A percentile compares a stretch with the other conserved stretches of the same genome.
phyloP scores from a whole-genome alignment of 2,888 invertebrate genomes.

The Chirona hameri region DNA sequence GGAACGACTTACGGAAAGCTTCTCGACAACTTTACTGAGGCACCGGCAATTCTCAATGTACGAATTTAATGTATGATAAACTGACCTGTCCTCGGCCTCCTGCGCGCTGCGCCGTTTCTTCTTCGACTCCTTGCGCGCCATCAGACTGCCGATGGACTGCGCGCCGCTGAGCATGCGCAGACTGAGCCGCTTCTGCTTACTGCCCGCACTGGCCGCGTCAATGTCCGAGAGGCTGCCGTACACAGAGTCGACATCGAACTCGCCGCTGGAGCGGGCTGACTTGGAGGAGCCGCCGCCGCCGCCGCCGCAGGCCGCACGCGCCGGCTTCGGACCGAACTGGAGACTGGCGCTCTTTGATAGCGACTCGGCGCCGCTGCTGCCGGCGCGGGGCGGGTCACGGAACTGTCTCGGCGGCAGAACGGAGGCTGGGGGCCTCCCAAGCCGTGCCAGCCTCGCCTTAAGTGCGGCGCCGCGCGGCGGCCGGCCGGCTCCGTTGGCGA shows the following conservation, averaged over 20 bases:
- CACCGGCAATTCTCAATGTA: too few relatives aligned
- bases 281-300: neutral
- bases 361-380: neutral
- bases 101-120: neutral
- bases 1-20: too few relatives aligned
- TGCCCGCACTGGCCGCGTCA: neutral
- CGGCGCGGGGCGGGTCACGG: constrained; percentile 10
- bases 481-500: neutral
- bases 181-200: constrained; percentile 6
- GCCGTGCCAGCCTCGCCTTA: constrained; percentile 3
- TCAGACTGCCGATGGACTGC: constrained; percentile 11
- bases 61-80: too few relatives aligned
- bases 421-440: neutral
- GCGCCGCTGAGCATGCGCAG: constrained; percentile 13
- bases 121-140: neutral
- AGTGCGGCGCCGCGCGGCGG: constrained; percentile 5
- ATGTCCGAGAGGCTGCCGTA: constrained; percentile 3
- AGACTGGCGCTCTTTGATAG: constrained; percentile 7
- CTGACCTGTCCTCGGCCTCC: neutral
- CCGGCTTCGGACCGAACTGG: neutral
- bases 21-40: too few relatives aligned
- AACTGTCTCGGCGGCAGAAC: neutral
- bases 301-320: neutral
- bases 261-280: neutral
- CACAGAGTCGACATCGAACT: neutral